Evolutionary conservation across 2,888 invertebrate genomes (phyloP).

Genomic region (Chaitophorus viminalis): DNA sequence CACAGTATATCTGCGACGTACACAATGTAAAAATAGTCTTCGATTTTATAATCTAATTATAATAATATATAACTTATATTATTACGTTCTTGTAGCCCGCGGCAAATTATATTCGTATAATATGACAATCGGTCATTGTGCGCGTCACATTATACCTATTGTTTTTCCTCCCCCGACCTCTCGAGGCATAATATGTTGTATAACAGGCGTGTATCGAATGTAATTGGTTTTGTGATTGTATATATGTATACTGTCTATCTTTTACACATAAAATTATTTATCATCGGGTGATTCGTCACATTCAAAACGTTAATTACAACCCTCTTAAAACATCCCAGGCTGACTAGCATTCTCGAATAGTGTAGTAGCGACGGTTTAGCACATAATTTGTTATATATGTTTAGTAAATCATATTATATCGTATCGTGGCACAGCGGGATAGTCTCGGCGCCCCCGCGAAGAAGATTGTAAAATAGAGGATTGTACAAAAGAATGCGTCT

Average conservation of each 20-base stretch:
- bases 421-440: conserved; percentile 27
- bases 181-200: background rate
- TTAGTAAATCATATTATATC: background rate
- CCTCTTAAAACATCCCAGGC: background rate
- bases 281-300: conserved; percentile 42
- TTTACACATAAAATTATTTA: conserved; percentile 8
- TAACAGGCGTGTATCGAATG: background rate
- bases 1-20: background rate
- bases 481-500: background rate
- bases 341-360: background rate
- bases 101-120: conserved; percentile 32
- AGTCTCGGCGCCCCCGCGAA: conserved; percentile 23
- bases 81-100: conserved; percentile 11
- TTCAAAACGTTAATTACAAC: conserved; percentile 46
- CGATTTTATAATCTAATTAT: conserved; percentile 20
- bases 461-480: background rate
- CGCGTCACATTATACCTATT: background rate
- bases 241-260: background rate
- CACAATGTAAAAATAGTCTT: background rate
- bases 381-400: background rate
- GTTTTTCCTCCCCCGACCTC: conserved; percentile 35
- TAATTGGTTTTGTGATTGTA: conserved; percentile 40
- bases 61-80: background rate
- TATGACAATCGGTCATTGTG: background rate
- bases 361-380: background rate